A percentile compares a stretch with the other conserved stretches of the same genome.
Evolutionary conservation across 2,888 invertebrate genomes (phyloP).

Genomic region (Terebella lapidaria): DNA sequence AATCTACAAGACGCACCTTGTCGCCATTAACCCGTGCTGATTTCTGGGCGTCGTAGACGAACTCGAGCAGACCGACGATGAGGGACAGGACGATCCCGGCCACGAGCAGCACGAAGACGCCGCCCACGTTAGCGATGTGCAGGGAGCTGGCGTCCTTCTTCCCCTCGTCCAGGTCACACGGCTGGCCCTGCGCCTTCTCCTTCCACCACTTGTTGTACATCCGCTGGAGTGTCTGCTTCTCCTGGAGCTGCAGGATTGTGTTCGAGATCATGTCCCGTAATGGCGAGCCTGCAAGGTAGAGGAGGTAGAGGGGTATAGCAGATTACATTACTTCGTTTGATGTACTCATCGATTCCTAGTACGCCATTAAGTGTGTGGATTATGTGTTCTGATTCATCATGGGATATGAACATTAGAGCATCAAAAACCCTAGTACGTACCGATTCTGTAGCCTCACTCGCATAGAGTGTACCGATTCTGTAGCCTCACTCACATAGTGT

Average conservation of each 20-base stretch:
- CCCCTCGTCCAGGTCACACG: slow-evolving; percentile 50
- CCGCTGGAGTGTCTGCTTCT: slow-evolving; percentile 67
- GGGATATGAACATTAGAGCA: too few relatives aligned
- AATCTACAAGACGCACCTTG: slow-evolving; percentile 7
- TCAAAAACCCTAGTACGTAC: too few relatives aligned
- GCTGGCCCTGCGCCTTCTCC: slow-evolving; percentile 58
- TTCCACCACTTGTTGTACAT: slow-evolving; percentile 98
- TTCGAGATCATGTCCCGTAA: slow-evolving; percentile 95
- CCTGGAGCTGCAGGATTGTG: slow-evolving; percentile 89
- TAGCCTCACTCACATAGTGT: too few relatives aligned
- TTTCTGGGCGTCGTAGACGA: slow-evolving; percentile 78
- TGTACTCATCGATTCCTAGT: too few relatives aligned
- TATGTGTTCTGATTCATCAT: too few relatives aligned
- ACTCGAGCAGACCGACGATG: slow-evolving; percentile 84
- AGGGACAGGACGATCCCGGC: slow-evolving; percentile 85
- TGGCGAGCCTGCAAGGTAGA: slow-evolving; percentile 69
- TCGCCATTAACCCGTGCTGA: slow-evolving; percentile 80
- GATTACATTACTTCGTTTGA: too few relatives aligned
- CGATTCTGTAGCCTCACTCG: too few relatives aligned
- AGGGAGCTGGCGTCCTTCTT: slow-evolving; percentile 87
- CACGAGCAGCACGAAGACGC: slow-evolving; percentile 90
- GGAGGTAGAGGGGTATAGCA: too few relatives aligned
- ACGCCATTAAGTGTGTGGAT: too few relatives aligned
- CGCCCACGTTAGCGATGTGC: slow-evolving; percentile 80
- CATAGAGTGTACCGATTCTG: too few relatives aligned